A percentile compares a stretch with the other conserved stretches of the same genome.
phyloP scores from a whole-genome alignment of 1,140 invertebrate species.

The Gonioctena quinquepunctata region DNA sequence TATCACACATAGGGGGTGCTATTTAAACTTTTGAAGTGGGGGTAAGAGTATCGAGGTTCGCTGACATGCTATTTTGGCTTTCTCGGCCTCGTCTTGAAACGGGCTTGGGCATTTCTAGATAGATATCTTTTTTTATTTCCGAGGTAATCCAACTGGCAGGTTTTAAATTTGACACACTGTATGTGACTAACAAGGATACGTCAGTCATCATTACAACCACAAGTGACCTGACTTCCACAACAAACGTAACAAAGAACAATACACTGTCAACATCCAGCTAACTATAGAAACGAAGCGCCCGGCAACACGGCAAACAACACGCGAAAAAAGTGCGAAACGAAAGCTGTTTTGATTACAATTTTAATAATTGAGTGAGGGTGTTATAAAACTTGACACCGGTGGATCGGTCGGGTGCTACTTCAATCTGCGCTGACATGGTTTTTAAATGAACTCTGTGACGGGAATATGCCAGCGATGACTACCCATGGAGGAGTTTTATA shows the following conservation, averaged over 20 bases:
- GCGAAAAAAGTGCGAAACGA: not conserved
- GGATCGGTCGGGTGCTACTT: not conserved
- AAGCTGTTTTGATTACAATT: not conserved
- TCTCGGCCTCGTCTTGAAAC: too few species aligned
- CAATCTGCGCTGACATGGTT: not conserved
- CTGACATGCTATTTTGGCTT: too few species aligned
- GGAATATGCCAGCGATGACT: slow-evolving; percentile 56
- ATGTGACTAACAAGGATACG: not conserved
- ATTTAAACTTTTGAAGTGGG: too few species aligned
- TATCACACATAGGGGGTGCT: too few species aligned
- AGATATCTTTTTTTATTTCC: too few species aligned
- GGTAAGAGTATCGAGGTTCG: too few species aligned
- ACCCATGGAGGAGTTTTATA: slow-evolving; percentile 62
- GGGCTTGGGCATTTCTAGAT: too few species aligned
- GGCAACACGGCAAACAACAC: not conserved
- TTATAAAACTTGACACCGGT: too few species aligned
- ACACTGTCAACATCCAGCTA: not conserved
- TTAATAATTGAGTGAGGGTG: not conserved
- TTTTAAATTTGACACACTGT: too few species aligned
- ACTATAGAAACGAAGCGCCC: not conserved
- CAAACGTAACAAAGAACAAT: not conserved
- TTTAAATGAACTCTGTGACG: not conserved
- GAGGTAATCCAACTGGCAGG: too few species aligned
- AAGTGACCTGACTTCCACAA: not conserved
- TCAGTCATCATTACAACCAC: not conserved